Evolutionary conservation across 2,888 invertebrate species (phyloP).

Genomic region (Spatulosminthurus flaviceps): DNA sequence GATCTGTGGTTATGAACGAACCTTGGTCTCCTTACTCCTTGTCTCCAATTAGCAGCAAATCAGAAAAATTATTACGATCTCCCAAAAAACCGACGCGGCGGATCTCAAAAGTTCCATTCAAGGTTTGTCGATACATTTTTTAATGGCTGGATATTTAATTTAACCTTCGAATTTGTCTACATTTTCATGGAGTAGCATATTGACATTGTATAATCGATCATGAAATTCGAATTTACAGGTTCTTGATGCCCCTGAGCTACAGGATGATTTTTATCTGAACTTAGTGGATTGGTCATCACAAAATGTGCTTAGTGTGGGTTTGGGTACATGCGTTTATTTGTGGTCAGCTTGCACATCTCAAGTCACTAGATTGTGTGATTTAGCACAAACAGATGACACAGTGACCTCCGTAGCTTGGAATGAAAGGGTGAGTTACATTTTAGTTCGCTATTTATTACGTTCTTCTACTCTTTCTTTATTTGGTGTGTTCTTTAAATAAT

Average conservation of each 20-base stretch:
- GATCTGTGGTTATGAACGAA: conserved; percentile 69
- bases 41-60: conserved; percentile 94
- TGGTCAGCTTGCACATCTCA: conserved; percentile 99
- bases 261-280: conserved; percentile 99
- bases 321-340: conserved; percentile 96
- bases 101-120: conserved; percentile 98
- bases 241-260: conserved; percentile 93
- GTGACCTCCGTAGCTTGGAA: conserved; percentile 99
- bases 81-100: conserved; percentile 98
- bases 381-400: conserved; percentile 90
- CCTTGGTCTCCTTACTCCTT: conserved; percentile 89
- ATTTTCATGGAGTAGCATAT: no score
- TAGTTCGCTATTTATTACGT: background rate
- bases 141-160: background rate
- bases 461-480: background rate
- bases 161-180: no score
- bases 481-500: background rate
- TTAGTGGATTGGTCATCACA: conserved; percentile 99
- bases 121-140: conserved; percentile 68
- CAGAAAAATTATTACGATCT: conserved; percentile 91
- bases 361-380: conserved; percentile 94
- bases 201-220: no score
- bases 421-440: conserved; percentile 73
- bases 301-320: conserved; percentile 96
- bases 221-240: no score